Conservation (phyloP, 1,140 invertebrate species). For the Brachionus paranguensis region DNA sequence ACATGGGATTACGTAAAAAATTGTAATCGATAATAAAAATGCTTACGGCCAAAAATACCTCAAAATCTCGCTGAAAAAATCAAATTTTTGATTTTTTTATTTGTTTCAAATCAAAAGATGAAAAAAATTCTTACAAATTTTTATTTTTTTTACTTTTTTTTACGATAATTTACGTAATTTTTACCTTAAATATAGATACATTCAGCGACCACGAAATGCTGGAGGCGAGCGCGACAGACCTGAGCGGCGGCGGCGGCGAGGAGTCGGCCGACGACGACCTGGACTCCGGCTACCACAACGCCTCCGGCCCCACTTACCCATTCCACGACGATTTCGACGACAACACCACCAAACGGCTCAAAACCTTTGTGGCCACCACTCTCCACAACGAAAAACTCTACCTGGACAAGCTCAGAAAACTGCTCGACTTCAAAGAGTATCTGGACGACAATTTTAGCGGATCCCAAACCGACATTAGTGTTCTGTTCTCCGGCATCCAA, state of each 20-base stretch:
- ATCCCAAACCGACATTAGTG: conserved; percentile 21
- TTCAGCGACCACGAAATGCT: conserved; percentile 33
- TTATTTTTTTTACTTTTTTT: too few species aligned
- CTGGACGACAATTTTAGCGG: conserved; percentile 11
- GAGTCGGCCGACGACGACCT: conserved; percentile 33
- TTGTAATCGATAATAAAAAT: too few species aligned
- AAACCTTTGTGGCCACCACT: conserved; percentile 18
- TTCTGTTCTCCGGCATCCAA: conserved; percentile 18
- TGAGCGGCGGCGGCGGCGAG: conserved; percentile 14
- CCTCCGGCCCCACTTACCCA: not conserved
- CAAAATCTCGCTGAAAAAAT: too few species aligned
- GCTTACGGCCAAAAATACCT: too few species aligned
- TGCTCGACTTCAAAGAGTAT: conserved; percentile 28
- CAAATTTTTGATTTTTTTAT: too few species aligned
- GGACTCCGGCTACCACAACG: not conserved
- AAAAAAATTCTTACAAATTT: too few species aligned
- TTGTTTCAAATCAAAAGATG: too few species aligned
- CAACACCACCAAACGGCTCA: not conserved
- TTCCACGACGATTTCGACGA: conserved; percentile 4
- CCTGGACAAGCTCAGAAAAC: not conserved
- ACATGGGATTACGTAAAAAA: too few species aligned
- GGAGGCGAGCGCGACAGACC: not conserved
- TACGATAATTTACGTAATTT: too few species aligned
- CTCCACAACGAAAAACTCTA: conserved; percentile 24
- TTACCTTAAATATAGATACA: too few species aligned